These are phyloP conservation scores for Elanoides forficatus DNA, from an alignment of 2,113 vertebrate genomes.

Conservation along the genomic window DNA sequence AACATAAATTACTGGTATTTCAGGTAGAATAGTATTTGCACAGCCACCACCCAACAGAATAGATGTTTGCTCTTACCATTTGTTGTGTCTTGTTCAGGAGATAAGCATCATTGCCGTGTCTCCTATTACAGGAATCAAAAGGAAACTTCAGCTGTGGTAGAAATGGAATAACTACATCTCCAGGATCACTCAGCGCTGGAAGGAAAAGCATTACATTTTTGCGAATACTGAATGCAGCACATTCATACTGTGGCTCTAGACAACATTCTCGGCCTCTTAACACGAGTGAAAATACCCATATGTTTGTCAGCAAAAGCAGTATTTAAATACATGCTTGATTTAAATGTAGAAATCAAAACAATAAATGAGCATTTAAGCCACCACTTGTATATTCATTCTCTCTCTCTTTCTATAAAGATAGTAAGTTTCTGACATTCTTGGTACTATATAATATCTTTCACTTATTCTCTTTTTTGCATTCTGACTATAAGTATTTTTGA, in stretches of 20 bases:
- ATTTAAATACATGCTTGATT: background rate
- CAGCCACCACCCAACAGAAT: background rate
- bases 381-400: background rate
- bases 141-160: background rate
- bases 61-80: background rate
- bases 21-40: background rate
- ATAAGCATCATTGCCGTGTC: background rate
- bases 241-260: background rate
- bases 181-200: background rate
- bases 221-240: background rate
- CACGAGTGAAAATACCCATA: background rate
- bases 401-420: background rate
- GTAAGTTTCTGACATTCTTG: background rate
- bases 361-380: background rate
- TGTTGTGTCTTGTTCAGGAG: background rate
- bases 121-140: background rate
- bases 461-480: background rate
- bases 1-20: background rate
- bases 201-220: background rate
- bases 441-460: background rate
- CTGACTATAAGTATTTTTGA: background rate
- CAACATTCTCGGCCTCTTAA: background rate
- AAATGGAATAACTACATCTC: background rate
- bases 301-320: background rate
- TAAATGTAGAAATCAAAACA: background rate